Conservation (phyloP, 2,797 vertebrate species). For the Hapalemur alaotrensis region DNA sequence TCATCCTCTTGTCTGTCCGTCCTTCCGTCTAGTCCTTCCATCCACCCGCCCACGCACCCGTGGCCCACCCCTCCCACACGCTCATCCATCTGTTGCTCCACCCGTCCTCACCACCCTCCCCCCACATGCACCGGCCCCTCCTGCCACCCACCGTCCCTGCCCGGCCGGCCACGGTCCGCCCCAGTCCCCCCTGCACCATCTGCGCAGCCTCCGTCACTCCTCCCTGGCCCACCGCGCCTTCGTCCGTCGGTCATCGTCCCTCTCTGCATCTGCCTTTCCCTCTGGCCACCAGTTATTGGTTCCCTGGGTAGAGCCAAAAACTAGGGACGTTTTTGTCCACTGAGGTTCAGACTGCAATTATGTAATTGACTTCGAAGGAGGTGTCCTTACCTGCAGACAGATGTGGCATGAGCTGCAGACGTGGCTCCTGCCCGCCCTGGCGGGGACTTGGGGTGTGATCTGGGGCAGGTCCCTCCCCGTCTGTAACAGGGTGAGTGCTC, state of each 20-base stretch:
- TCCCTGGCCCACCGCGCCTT: not conserved
- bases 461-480: not conserved
- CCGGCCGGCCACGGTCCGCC: too few relatives aligned
- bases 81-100: not conserved
- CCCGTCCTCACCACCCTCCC: not conserved
- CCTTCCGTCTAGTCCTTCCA: too few relatives aligned
- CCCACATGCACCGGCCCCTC: too few relatives aligned
- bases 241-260: rapidly evolving
- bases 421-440: not conserved
- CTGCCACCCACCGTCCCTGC: too few relatives aligned
- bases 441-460: not conserved
- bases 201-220: rapidly evolving
- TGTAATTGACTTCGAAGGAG: not conserved
- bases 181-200: not conserved
- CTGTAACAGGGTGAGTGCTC: not conserved
- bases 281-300: not conserved
- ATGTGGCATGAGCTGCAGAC: too few relatives aligned
- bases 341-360: not conserved
- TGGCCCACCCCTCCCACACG: too few relatives aligned
- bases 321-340: not conserved
- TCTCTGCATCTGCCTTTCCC: not conserved
- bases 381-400: not conserved
- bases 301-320: not conserved
- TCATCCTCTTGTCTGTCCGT: not conserved
- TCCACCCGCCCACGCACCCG: not conserved